phyloP scores from a whole-genome alignment of 2,113 vertebrate genomes.

The Lepus europaeus region DNA sequence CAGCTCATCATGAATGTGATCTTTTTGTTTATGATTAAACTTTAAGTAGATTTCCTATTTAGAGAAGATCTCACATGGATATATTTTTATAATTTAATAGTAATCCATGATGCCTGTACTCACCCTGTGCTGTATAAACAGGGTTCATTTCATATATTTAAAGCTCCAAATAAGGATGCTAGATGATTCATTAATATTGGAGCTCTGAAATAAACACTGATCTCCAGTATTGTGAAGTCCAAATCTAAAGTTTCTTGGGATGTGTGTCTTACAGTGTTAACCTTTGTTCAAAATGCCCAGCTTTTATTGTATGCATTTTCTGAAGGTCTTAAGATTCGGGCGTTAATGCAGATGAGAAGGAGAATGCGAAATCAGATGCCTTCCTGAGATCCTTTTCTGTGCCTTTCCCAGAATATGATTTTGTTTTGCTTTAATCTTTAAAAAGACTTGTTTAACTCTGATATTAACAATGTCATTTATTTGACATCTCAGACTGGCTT shows the following conservation, averaged over 20 bases:
- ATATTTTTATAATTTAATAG: constrained; percentile 31
- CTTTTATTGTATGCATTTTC: constrained; percentile 53
- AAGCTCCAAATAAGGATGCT: not conserved
- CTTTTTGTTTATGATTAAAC: constrained; percentile 50
- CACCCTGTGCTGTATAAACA: not conserved
- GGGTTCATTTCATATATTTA: constrained; percentile 36
- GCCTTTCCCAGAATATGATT: constrained; percentile 9
- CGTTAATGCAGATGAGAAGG: not conserved
- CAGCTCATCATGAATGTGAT: constrained; percentile 26
- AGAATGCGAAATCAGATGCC: not conserved
- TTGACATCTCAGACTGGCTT: constrained; percentile 19
- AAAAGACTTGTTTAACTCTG: not conserved
- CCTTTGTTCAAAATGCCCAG: constrained; percentile 10
- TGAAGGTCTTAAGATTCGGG: constrained; percentile 31
- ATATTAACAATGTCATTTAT: constrained; percentile 28
- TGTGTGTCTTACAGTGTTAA: constrained; percentile 10
- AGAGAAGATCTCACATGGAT: constrained; percentile 3
- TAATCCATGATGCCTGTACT: not conserved
- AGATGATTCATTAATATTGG: constrained; percentile 21
- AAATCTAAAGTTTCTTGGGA: constrained; percentile 49
- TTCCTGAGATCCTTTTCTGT: constrained; percentile 40
- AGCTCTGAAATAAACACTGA: constrained; percentile 61
- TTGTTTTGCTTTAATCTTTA: constrained; percentile 49
- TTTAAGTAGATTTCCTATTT: constrained; percentile 3
- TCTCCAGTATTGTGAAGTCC: constrained; percentile 39